Evolutionary conservation across 2,797 vertebrate species (phyloP).

Genomic region (Myotis findleyi): DNA sequence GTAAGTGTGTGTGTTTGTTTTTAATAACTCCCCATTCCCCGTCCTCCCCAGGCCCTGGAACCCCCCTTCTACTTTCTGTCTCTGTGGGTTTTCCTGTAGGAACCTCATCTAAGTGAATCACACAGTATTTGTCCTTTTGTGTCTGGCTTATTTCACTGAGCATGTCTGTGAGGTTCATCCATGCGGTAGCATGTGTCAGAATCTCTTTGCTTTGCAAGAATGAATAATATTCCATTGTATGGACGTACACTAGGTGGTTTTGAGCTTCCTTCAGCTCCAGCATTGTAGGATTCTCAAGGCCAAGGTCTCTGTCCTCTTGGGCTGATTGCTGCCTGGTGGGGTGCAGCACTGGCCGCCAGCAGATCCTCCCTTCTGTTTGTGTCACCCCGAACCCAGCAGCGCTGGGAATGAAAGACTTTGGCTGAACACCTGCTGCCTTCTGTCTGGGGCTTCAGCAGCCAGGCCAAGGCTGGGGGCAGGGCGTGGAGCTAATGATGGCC

Average conservation of each 20-base stretch:
- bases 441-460: neutral
- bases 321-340: neutral
- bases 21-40: neutral
- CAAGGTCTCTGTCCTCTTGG: neutral
- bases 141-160: neutral
- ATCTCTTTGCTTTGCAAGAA: neutral
- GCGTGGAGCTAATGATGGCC: constrained; percentile 64
- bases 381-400: neutral
- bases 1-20: neutral
- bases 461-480: neutral
- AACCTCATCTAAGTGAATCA: neutral
- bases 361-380: neutral
- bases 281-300: neutral
- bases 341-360: neutral
- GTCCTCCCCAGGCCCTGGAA: neutral
- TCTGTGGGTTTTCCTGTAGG: neutral
- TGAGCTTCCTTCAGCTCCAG: neutral
- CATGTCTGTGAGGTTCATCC: neutral
- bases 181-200: neutral
- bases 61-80: neutral
- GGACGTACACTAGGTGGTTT: neutral
- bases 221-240: too few species aligned
- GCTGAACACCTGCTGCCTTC: constrained; percentile 10
- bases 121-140: neutral
- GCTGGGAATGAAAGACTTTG: constrained; percentile 48